A percentile compares a stretch with the other conserved stretches of the same genome.
These are phyloP conservation scores for Synanthedon myopaeformis DNA, from an alignment of 2,888 invertebrate genomes.

Conservation along the genomic window DNA sequence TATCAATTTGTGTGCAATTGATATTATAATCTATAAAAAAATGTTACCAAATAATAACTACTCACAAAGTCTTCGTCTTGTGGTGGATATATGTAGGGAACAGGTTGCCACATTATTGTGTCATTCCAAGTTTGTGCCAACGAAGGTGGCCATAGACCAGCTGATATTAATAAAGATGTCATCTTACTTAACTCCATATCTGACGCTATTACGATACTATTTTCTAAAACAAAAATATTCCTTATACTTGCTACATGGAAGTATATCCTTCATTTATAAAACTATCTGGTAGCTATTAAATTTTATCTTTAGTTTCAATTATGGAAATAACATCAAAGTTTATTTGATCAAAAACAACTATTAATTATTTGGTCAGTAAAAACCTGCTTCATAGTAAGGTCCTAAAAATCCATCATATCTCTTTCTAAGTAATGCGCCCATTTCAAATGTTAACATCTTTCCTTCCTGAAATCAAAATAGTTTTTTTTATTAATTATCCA, in stretches of 20 bases:
- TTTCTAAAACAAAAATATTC: slow-evolving; percentile 19
- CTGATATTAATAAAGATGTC: slow-evolving; percentile 77
- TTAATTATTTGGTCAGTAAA: not conserved
- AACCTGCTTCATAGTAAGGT: slow-evolving; percentile 50
- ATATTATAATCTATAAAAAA: not conserved
- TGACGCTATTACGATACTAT: slow-evolving; percentile 70
- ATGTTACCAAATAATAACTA: slow-evolving; percentile 3
- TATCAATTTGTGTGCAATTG: not conserved
- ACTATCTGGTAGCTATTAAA: too few relatives aligned
- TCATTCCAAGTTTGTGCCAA: slow-evolving; percentile 60
- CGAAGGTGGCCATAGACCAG: slow-evolving; percentile 77
- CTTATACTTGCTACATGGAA: too few relatives aligned
- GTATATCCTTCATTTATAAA: too few relatives aligned
- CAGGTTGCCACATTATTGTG: slow-evolving; percentile 72
- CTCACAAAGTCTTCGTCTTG: slow-evolving; percentile 50
- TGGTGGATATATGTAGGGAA: slow-evolving; percentile 66
- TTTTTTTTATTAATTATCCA: not conserved
- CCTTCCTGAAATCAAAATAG: slow-evolving; percentile 52
- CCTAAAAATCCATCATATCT: slow-evolving; percentile 65
- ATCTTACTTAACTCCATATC: slow-evolving; percentile 81
- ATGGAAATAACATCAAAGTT: too few relatives aligned
- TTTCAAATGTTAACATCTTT: slow-evolving; percentile 65
- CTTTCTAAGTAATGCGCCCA: slow-evolving; percentile 67
- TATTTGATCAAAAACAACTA: too few relatives aligned
- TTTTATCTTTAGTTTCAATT: too few relatives aligned